phyloP scores from a whole-genome alignment of 2,888 invertebrate species.

The Elysia crispata region DNA sequence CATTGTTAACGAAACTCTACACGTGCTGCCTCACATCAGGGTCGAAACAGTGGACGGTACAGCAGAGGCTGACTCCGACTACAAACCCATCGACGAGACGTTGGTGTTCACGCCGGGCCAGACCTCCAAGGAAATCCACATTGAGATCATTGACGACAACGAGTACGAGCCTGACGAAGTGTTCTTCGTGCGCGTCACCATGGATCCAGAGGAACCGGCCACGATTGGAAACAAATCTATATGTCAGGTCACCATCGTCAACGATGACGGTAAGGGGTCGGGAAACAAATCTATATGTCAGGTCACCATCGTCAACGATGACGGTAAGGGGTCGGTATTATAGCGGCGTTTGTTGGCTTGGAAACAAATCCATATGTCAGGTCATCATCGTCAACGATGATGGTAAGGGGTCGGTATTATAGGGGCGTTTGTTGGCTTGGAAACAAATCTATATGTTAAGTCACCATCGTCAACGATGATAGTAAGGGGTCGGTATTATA shows the following conservation, averaged over 20 bases:
- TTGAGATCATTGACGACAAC: conserved; percentile 81
- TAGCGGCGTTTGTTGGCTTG: no score
- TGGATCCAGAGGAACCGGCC: conserved; percentile 67
- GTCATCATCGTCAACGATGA: conserved; percentile 80
- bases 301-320: conserved; percentile 81
- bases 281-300: conserved; percentile 80
- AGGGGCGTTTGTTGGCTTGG: no score
- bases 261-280: conserved; percentile 82
- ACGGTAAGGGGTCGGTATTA: no score
- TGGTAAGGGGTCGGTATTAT: neutral
- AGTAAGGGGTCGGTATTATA: no score
- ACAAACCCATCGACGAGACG: conserved; percentile 79
- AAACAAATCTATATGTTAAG: no score
- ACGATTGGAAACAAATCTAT: conserved; percentile 78
- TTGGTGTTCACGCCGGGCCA: conserved; percentile 80
- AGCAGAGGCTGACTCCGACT: conserved; percentile 80
- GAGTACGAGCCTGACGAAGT: conserved; percentile 82
- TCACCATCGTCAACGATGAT: no score
- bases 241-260: conserved; percentile 81
- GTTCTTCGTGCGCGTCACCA: no score
- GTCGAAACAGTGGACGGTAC: conserved; percentile 82
- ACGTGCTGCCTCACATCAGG: conserved; percentile 60
- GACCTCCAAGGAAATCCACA: conserved; percentile 78
- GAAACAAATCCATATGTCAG: conserved; percentile 80
- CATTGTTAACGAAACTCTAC: no score